A percentile compares a stretch with the other conserved stretches of the same genome.
Evolutionary conservation across 2,113 vertebrate genomes (phyloP).

Genomic region (Bucco capensis): DNA sequence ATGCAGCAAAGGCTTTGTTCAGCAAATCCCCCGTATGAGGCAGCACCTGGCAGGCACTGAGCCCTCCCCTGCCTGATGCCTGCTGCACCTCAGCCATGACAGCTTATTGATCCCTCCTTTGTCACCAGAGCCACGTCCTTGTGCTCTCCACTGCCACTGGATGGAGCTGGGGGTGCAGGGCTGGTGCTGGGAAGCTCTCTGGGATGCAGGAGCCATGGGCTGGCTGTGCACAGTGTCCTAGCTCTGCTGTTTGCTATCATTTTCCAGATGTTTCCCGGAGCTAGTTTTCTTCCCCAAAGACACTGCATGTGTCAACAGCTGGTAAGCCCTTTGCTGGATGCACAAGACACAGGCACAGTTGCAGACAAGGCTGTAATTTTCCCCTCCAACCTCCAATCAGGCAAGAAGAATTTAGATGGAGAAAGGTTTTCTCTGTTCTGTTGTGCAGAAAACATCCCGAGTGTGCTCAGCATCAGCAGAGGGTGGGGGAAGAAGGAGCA

Average conservation of each 20-base stretch:
- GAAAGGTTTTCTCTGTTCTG: neutral
- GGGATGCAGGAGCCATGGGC: accelerated
- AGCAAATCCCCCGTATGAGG: neutral
- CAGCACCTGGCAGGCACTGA: neutral
- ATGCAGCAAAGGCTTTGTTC: accelerated
- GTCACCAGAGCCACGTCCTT: neutral
- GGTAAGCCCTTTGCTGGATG: neutral
- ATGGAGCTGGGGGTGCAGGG: neutral
- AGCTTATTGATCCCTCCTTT: neutral
- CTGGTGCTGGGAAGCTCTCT: neutral
- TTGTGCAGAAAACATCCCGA: neutral
- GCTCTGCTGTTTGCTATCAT: neutral
- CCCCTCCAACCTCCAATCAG: neutral
- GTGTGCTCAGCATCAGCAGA: neutral
- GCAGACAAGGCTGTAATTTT: neutral
- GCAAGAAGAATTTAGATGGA: neutral
- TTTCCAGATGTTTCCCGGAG: neutral
- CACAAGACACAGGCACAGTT: neutral
- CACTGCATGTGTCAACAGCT: neutral
- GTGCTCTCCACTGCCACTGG: accelerated
- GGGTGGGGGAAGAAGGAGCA: neutral
- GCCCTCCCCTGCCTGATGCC: accelerated
- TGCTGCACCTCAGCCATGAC: neutral
- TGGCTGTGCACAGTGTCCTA: accelerated
- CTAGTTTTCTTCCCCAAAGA: neutral